Conservation (phyloP, 2,113 vertebrate genomes). For the human (Homo sapiens) region GRCh38 chrX:149361001-149361500, state of each 20-base stretch:
- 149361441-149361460: neutral
- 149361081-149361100: neutral
- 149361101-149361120: neutral
- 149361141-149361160: neutral
- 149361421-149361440: neutral
- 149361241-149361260: too few relatives aligned
- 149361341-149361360: neutral
- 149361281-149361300: neutral
- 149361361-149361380: neutral
- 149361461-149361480: neutral
- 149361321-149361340: neutral
- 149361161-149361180: neutral
- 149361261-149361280: neutral
- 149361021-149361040: neutral
- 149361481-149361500: neutral
- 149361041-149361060: too few relatives aligned
- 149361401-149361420: neutral
- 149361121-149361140: neutral
- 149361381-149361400: neutral
- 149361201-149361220: neutral
- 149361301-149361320: neutral
- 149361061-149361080: neutral
- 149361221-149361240: neutral
- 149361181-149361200: neutral
- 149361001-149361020: too few relatives aligned